Evolutionary conservation across 2,113 vertebrate genomes (phyloP).

Genomic region (Salminus brasiliensis): DNA sequence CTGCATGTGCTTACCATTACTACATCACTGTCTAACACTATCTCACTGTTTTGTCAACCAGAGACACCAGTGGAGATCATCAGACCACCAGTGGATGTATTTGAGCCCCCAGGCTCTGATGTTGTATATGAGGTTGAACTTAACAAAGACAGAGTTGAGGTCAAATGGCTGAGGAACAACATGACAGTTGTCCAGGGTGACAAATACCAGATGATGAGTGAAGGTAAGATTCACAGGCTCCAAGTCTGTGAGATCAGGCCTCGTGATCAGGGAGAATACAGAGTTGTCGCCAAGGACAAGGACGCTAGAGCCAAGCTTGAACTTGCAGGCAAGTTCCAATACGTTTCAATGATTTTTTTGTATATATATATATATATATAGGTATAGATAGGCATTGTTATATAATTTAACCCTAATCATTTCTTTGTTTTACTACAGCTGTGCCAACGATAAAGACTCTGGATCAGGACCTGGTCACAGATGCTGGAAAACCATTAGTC

Average conservation of each 20-base stretch:
- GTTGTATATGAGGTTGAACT: constrained; percentile 91
- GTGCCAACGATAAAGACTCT: constrained; percentile 90
- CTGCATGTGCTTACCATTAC: background rate
- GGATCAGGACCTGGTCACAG: constrained; percentile 91
- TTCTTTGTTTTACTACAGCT: constrained; percentile 71
- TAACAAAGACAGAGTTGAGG: constrained; percentile 95
- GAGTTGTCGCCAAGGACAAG: constrained; percentile 94
- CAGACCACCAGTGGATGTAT: constrained; percentile 88
- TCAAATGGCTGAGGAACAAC: constrained; percentile 97
- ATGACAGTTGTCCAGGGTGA: constrained; percentile 96
- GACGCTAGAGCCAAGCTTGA: constrained; percentile 96
- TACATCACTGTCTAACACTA: constrained; percentile 11
- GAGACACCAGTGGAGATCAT: constrained; percentile 96
- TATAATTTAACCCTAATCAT: background rate
- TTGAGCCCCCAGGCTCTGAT: constrained; percentile 90
- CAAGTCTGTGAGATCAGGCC: constrained; percentile 94
- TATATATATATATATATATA: too few species aligned
- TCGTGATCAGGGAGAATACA: constrained; percentile 95
- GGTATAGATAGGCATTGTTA: background rate
- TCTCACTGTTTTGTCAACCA: constrained; percentile 62
- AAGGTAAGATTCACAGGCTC: constrained; percentile 92
- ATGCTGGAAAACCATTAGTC: constrained; percentile 89
- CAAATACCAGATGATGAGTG: constrained; percentile 99
- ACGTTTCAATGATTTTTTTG: background rate
- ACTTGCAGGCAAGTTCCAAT: constrained; percentile 83